Evolutionary conservation across 2,113 vertebrate species (phyloP), one percentile per base, ranked within the genome.

Genomic region (Pelvicachromis taeniatus): DNA sequence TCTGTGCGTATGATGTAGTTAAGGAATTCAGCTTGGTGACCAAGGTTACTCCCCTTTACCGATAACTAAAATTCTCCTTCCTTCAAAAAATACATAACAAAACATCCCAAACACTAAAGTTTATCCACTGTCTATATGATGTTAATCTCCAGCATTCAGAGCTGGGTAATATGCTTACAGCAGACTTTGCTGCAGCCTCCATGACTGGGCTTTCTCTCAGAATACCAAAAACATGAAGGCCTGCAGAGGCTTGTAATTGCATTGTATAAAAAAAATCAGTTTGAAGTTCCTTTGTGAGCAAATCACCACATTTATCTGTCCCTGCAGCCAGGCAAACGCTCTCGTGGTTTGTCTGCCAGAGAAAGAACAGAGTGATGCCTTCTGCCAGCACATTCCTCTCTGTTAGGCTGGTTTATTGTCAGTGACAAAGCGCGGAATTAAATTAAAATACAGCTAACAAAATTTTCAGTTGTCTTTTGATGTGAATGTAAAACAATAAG

Each of bases 361-460:
- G 80, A 86, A 31, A 84, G 73, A 84, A 79, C 53, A 83, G 73
- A 75, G 86, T 23, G 50, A 83, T 78, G 82, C 53, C 10, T 87
- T 80, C 61, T 55, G n/a, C 68, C 84, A 78, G n/a, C 70, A 77
- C 38, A 9, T 13, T 52, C 73, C 50, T 48, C 80, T 58, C 29
- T 68, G 50, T 63, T 52, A 50, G 38, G 16, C 26, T 23, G 50
- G 29, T 40, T 78, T 68, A 54, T 33, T 82, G 45, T 78, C 65
- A 56, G 55, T 31, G n/a, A 50, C 56, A 86, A 81, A 55, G 45
- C 19, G 12, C 8, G 42, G 40, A 70, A 17, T 53, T 75, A 52
- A 75, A 75, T 52, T 75, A 75, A 75, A 52, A 75, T 31, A 33
- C 70, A 75, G 45, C 70, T 52, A 75, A 75, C 45, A 52, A 52